A percentile compares a stretch with the other conserved stretches of the same genome.
Conservation (phyloP, 1,140 invertebrate species). For the Lerema accius region DNA sequence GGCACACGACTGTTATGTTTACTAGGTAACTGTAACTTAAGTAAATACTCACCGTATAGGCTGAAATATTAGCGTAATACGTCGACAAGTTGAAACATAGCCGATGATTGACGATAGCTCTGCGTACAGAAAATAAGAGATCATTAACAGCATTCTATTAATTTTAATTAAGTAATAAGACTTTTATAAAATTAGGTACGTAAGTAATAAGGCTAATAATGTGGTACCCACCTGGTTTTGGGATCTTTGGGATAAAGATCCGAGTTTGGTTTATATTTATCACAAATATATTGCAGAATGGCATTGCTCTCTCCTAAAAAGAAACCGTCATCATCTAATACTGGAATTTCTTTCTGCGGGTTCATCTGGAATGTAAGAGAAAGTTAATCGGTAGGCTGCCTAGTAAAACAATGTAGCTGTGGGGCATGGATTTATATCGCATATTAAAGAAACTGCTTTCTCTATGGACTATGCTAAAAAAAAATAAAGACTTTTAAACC, state of each 20-base stretch:
- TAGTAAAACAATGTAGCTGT: too few species aligned
- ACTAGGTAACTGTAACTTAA: too few species aligned
- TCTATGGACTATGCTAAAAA: too few species aligned
- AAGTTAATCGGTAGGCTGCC: too few species aligned
- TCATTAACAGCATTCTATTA: background rate
- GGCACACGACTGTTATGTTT: too few species aligned
- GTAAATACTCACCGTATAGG: slow-evolving; percentile 83
- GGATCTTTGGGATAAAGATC: slow-evolving; percentile 88
- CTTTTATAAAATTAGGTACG: background rate
- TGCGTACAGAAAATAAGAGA: slow-evolving; percentile 46
- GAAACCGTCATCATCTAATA: slow-evolving; percentile 89
- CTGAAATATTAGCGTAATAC: slow-evolving; percentile 88
- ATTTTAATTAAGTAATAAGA: too few species aligned
- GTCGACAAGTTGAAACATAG: slow-evolving; percentile 89
- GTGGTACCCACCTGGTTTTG: slow-evolving; percentile 79
- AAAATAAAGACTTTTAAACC: too few species aligned
- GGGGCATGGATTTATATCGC: too few species aligned
- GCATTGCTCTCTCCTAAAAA: slow-evolving; percentile 89
- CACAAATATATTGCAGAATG: slow-evolving; percentile 90
- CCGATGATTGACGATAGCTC: slow-evolving; percentile 89
- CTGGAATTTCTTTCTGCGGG: slow-evolving; percentile 91
- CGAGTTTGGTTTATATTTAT: slow-evolving; percentile 86
- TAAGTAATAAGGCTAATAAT: slow-evolving; percentile 16
- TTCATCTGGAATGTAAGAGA: slow-evolving; percentile 84
- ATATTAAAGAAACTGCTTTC: too few species aligned